phyloP scores from a whole-genome alignment of 1,140 invertebrate species.

The Bombus picipes region DNA sequence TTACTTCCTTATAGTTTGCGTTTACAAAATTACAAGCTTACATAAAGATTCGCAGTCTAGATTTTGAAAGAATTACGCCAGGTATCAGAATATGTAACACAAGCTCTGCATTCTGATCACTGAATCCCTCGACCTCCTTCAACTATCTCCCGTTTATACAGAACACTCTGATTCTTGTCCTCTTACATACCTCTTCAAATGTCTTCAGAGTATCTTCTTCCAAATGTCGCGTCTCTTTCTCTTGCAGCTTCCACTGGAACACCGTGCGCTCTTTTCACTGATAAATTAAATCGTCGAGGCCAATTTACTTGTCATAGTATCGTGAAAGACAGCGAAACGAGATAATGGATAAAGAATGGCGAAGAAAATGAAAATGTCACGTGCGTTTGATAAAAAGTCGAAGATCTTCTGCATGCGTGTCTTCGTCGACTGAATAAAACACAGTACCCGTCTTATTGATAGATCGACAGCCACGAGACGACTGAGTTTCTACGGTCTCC shows the following conservation, averaged over 20 bases:
- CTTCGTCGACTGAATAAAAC: not conserved
- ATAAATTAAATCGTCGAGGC: not conserved
- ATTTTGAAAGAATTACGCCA: too few relatives aligned
- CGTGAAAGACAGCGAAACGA: too few relatives aligned
- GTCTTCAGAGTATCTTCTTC: not conserved
- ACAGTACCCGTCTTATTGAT: not conserved
- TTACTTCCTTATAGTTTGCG: too few relatives aligned
- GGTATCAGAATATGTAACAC: not conserved
- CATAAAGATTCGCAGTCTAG: too few relatives aligned
- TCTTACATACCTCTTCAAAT: not conserved
- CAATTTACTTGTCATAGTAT: not conserved
- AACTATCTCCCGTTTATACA: not conserved
- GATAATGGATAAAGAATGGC: too few relatives aligned
- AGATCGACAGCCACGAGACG: conserved; percentile 23
- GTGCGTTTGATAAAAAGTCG: not conserved
- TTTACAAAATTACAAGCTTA: too few relatives aligned
- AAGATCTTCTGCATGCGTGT: not conserved
- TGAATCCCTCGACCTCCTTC: not conserved
- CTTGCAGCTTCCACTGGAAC: not conserved
- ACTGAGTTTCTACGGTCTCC: conserved; percentile 17
- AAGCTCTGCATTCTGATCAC: not conserved
- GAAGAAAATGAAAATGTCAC: not conserved
- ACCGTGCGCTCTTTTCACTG: not conserved
- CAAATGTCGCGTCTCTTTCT: not conserved
- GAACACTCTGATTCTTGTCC: not conserved